phyloP scores from a whole-genome alignment of 2,113 vertebrate species.

The Bujurquina vittata region DNA sequence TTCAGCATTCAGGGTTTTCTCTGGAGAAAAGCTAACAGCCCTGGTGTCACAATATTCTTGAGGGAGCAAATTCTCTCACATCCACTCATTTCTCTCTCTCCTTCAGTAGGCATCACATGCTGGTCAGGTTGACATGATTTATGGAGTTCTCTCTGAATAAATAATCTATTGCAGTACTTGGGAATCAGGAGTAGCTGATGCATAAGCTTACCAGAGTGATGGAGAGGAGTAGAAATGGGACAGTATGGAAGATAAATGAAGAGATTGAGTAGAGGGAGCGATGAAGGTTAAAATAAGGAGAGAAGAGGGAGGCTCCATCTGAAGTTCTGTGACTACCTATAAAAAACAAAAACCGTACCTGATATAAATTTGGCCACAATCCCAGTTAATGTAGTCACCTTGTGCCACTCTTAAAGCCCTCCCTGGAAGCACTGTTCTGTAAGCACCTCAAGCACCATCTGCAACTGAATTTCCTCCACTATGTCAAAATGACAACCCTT shows the following conservation, averaged over 20 bases:
- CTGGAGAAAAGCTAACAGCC: not conserved
- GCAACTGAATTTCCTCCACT: not conserved
- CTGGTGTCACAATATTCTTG: slow-evolving; percentile 17
- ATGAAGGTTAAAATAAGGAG: slow-evolving; percentile 31
- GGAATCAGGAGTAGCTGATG: slow-evolving; percentile 48
- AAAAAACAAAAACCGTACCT: not conserved
- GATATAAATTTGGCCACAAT: slow-evolving; percentile 8
- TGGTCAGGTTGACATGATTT: slow-evolving; percentile 68
- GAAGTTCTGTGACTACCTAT: not conserved
- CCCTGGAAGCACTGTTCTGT: not conserved
- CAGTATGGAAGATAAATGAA: slow-evolving; percentile 20
- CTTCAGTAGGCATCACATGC: slow-evolving; percentile 30
- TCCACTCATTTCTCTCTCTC: slow-evolving; percentile 13
- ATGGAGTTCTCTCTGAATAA: slow-evolving; percentile 72
- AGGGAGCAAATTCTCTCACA: slow-evolving; percentile 5
- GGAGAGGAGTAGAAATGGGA: slow-evolving; percentile 17
- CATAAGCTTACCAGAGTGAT: slow-evolving; percentile 44
- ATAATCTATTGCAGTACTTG: slow-evolving; percentile 56
- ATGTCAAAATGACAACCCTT: slow-evolving; percentile 1
- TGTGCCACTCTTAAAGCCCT: not conserved
- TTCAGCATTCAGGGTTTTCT: slow-evolving; percentile 22
- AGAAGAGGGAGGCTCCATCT: not conserved
- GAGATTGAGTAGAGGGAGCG: not conserved
- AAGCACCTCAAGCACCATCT: slow-evolving; percentile 6
- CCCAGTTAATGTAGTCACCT: slow-evolving; percentile 14